Evolutionary conservation across 2,797 vertebrate genomes (phyloP), one percentile per base, ranked within the genome.

Genomic region (Lutjanus argentimaculatus): DNA sequence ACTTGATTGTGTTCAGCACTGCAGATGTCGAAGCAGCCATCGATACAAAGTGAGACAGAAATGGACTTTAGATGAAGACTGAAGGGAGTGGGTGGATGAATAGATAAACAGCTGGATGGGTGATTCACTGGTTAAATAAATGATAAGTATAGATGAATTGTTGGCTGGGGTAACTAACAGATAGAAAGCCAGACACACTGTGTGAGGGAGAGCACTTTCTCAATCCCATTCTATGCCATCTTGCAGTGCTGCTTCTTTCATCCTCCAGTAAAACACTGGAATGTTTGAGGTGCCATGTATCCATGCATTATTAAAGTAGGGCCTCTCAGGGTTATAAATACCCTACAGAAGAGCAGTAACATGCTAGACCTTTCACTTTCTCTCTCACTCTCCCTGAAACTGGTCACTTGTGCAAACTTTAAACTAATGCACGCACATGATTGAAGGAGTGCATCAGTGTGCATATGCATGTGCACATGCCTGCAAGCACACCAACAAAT

Each of bases 301-400:
- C 80, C 84, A 93, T 94, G 89, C 82, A 94, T 93, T 93, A 94
- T 93, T 93, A 88, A 94, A 91, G 67, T 68, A 19, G 69, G 82
- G 77, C 83, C 90, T 92, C 90, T 93, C 84, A 84, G 87, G 85
- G 89, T 92, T 94, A 94, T 90, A 94, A 94, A 94, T 93, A 95
- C 87, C 77, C 79, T 17, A 80, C 91, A 90, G 84, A 84, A 72
- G 69, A 82, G 87, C 62, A 82, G 76, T 74, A 80, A 72, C 86
- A 87, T 77, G 77, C 79, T 22, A 75, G 64, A 76, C 79, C 73
- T 67, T 84, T 80, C 64, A 51, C 67, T 77, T 65, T 86, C 57
- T 46, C 70, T 49, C 65, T 72, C 56, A 12, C 55, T 79, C 75
- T 56, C n/a, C 61, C 58, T 75, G 30, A 84, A 81, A 78, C 59